Evolutionary conservation across 2,888 invertebrate genomes (phyloP).

Genomic region (Acronicta aceris): DNA sequence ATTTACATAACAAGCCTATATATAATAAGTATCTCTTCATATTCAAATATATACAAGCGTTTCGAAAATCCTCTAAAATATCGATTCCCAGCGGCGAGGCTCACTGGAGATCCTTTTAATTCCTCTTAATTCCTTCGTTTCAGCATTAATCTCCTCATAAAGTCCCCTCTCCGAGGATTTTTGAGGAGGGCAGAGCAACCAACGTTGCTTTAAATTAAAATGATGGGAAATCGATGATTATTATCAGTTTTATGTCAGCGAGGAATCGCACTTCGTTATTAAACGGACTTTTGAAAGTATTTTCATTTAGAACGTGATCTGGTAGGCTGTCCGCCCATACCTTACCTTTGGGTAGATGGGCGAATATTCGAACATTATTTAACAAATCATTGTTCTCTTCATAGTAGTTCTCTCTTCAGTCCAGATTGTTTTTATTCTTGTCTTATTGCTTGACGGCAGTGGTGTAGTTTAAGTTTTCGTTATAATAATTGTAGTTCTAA

Average conservation of each 20-base stretch:
- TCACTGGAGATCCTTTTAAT: slow-evolving; percentile 67
- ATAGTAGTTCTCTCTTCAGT: too few relatives aligned
- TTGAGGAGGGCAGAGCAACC: slow-evolving; percentile 58
- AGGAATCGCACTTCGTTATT: slow-evolving; percentile 54
- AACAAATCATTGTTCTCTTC: too few relatives aligned
- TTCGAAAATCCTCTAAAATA: slow-evolving; percentile 50
- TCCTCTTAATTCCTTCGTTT: slow-evolving; percentile 73
- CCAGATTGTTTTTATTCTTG: too few relatives aligned
- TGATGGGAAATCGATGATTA: slow-evolving; percentile 72
- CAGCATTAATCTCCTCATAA: slow-evolving; percentile 73
- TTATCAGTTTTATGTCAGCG: slow-evolving; percentile 63
- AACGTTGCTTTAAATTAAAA: slow-evolving; percentile 62
- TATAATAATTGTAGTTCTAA: too few relatives aligned
- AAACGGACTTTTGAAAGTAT: slow-evolving; percentile 55
- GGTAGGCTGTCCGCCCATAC: slow-evolving; percentile 14
- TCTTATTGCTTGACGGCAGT: too few relatives aligned
- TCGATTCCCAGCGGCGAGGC: slow-evolving; percentile 50
- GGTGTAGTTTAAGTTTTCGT: too few relatives aligned
- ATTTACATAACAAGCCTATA: slow-evolving; percentile 7
- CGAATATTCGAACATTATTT: too few relatives aligned
- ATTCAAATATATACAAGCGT: slow-evolving; percentile 38
- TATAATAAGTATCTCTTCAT: slow-evolving; percentile 21
- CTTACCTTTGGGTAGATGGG: too few relatives aligned
- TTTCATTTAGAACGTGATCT: slow-evolving; percentile 48
- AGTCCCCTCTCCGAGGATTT: slow-evolving; percentile 62